Base-by-base conservation (phyloP, 2,113 vertebrate species). In the Prunella fulvescens region DNA sequence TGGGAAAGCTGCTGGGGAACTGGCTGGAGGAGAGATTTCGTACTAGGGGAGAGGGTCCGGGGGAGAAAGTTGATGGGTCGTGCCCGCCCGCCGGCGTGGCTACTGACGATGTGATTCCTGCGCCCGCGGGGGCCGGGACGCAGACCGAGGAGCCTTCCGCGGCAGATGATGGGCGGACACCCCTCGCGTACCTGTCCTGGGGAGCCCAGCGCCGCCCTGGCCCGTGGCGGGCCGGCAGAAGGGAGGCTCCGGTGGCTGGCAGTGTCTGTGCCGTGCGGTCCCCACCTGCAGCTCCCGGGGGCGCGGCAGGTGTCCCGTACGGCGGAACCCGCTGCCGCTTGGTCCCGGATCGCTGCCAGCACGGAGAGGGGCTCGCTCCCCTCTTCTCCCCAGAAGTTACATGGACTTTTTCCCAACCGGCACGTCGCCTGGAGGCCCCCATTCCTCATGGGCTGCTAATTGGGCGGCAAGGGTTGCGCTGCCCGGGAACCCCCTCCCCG, bases 371-470 rank as follows among this genome's bases (percentile, higher is more conserved):
- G 2, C 23, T 67, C 14, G 2, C 23, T 67, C 14, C 6, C 8
- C 2, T 2, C 58, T 61, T 20, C 29, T 54, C 14, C 23, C 29
- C 22, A 44, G 3, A 93, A 95, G 94, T 96, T 96, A 29, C 23
- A 14, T 1, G 40, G 71, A 95, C 79, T 86, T 25, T 11, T 58
- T 5, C 28, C 14, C 12, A 16, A 1, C 7, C 13, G 7, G 11
- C 33, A 3, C 3, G 57, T 66, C 13, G 11, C 7, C 7, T 29
- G 23, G 9, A 24, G 13, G 7, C 1, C 2, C 25, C 16, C 4
- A 1, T 45, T 80, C 6, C 23, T 19, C 5, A 1, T 5, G 20
- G 11, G 4, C 2, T 19, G 50, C 39, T 56, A 17, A 45, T 1
- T 26, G 25, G 14, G 10, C 12, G 42, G 20, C 16, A 35, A 40